A percentile compares a stretch with the other conserved stretches of the same genome.
phyloP scores from a whole-genome alignment of 2,888 invertebrate species.

The Papilio demoleus region DNA sequence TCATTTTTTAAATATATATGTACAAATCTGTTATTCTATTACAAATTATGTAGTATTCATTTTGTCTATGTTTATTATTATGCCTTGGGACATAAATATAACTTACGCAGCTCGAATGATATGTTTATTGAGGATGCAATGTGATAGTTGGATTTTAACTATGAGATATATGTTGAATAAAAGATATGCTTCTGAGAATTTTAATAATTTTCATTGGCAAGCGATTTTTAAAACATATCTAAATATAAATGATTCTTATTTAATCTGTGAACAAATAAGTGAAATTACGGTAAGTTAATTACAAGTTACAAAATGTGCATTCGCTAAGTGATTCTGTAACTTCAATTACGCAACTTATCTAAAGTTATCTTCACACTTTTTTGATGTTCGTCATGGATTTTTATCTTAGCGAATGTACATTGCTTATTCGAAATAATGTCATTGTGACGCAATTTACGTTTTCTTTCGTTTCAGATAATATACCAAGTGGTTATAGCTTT shows the following conservation, averaged over 20 bases:
- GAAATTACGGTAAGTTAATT: constrained; percentile 29
- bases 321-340: no score
- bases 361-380: no score
- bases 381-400: no score
- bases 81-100: constrained; percentile 21
- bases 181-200: background rate
- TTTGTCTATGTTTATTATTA: background rate
- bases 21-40: background rate
- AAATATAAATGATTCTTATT: constrained; percentile 13
- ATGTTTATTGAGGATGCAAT: constrained; percentile 14
- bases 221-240: constrained; percentile 13
- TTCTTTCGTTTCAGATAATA: constrained; percentile 26
- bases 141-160: constrained; percentile 12
- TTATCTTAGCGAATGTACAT: no score
- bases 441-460: no score
- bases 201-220: constrained; percentile 5
- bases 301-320: no score
- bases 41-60: background rate
- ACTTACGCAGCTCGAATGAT: constrained; percentile 21
- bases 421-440: no score
- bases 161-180: background rate
- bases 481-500: constrained; percentile 24
- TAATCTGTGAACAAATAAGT: constrained; percentile 15
- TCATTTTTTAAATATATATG: background rate
- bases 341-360: background rate